phyloP scores from a whole-genome alignment of 2,888 invertebrate species.

The Hetaerina titia region DNA sequence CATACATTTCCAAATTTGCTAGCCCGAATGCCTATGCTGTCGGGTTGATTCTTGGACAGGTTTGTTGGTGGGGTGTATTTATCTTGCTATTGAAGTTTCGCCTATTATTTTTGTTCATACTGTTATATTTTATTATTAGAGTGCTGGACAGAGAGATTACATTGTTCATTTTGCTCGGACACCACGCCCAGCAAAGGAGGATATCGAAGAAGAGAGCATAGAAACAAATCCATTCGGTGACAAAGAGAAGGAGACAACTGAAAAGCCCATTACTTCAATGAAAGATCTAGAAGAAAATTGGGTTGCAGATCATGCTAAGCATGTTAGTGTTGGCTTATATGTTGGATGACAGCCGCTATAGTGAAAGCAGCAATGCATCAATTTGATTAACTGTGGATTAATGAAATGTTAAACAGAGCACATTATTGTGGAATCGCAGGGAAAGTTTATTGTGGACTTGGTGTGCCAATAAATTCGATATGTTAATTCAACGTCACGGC shows the following conservation, averaged over 20 bases:
- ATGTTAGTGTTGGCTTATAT: slow-evolving; percentile 77
- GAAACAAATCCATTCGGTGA: slow-evolving; percentile 74
- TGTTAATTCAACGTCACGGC: too few relatives aligned
- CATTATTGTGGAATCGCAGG: too few relatives aligned
- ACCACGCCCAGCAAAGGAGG: slow-evolving; percentile 79
- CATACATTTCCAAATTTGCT: slow-evolving; percentile 84
- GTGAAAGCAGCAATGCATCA: too few relatives aligned
- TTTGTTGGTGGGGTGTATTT: slow-evolving; percentile 75
- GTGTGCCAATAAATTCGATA: too few relatives aligned
- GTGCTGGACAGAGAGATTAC: slow-evolving; percentile 84
- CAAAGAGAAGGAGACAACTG: slow-evolving; percentile 45
- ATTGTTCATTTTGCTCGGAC: slow-evolving; percentile 90
- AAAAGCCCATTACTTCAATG: slow-evolving; percentile 78
- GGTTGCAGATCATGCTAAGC: slow-evolving; percentile 90
- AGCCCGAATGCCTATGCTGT: slow-evolving; percentile 83
- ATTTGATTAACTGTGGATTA: too few relatives aligned
- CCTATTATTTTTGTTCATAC: slow-evolving; percentile 70
- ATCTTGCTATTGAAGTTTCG: slow-evolving; percentile 68
- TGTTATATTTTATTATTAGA: slow-evolving; percentile 77
- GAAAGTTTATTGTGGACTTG: too few relatives aligned
- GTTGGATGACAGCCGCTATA: background rate
- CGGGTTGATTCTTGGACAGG: slow-evolving; percentile 90
- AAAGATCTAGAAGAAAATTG: slow-evolving; percentile 83
- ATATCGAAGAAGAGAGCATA: slow-evolving; percentile 74
- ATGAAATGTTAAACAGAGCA: too few relatives aligned